Evolutionary conservation across 2,797 vertebrate species (phyloP).

Genomic region (Eidolon dupreanum): DNA sequence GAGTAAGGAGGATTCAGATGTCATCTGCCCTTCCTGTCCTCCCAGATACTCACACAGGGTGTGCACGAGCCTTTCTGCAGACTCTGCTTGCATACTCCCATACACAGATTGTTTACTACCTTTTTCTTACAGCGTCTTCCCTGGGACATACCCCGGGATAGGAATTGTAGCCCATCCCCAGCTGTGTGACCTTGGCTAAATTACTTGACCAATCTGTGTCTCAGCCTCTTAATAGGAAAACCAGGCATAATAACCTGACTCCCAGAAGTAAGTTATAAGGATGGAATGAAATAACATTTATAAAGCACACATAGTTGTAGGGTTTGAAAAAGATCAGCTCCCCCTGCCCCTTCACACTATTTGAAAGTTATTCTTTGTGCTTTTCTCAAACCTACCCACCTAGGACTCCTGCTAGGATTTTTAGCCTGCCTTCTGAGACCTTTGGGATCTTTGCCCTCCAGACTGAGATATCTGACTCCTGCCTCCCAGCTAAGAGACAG

Average conservation of each 20-base stretch:
- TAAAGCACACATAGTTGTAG: not conserved
- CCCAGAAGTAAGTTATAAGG: not conserved
- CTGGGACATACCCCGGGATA: not conserved
- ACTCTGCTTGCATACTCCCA: not conserved
- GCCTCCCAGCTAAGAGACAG: not conserved
- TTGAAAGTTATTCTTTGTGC: not conserved
- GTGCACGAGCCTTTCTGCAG: not conserved
- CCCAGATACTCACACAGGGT: not conserved
- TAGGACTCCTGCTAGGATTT: not conserved
- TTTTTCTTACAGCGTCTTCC: not conserved
- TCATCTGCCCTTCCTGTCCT: not conserved
- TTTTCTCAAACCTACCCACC: not conserved
- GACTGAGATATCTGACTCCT: not conserved
- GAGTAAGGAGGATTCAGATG: not conserved
- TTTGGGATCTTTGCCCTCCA: not conserved
- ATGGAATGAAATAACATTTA: not conserved
- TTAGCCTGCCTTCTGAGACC: not conserved
- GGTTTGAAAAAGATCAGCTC: not conserved
- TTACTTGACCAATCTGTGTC: not conserved
- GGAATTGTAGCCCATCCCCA: not conserved
- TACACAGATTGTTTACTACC: not conserved
- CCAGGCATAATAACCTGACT: not conserved
- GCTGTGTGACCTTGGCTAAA: not conserved
- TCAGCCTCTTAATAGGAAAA: not conserved
- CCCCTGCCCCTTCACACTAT: not conserved